phyloP scores from a whole-genome alignment of 1,140 invertebrate genomes.

The Tetraneura akinire region DNA sequence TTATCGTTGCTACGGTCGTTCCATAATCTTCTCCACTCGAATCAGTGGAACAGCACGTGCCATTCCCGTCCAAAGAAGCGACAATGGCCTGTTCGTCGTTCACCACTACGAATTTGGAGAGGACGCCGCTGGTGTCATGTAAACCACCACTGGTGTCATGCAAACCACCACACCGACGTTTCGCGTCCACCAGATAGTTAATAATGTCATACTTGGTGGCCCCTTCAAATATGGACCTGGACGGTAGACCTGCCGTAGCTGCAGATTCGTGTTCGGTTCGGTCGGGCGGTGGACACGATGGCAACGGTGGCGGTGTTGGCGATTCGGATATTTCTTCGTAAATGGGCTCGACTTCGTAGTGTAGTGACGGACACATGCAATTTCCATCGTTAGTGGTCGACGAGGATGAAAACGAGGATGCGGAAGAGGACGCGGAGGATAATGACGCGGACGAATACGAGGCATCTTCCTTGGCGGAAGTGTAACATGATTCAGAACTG shows the following conservation, averaged over 20 bases:
- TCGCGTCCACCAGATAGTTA: slow-evolving; percentile 82
- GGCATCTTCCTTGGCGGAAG: slow-evolving; percentile 33
- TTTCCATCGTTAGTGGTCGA: not conserved
- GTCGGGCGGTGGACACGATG: slow-evolving; percentile 67
- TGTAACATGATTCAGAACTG: slow-evolving; percentile 39
- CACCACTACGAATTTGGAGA: slow-evolving; percentile 60
- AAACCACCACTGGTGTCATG: slow-evolving; percentile 58
- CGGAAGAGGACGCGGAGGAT: not conserved
- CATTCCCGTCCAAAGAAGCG: slow-evolving; percentile 58
- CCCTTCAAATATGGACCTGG: slow-evolving; percentile 72
- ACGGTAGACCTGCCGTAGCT: slow-evolving; percentile 50
- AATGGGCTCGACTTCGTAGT: slow-evolving; percentile 78
- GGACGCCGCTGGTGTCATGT: slow-evolving; percentile 55
- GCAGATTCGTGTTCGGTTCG: slow-evolving; percentile 49
- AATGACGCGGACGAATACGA: slow-evolving; percentile 36
- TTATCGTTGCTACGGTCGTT: not conserved
- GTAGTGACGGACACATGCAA: not conserved
- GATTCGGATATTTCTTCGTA: slow-evolving; percentile 78
- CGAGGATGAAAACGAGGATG: not conserved
- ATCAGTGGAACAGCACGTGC: slow-evolving; percentile 64
- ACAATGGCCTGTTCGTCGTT: slow-evolving; percentile 22
- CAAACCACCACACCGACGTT: slow-evolving; percentile 68
- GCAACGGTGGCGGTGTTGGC: slow-evolving; percentile 73
- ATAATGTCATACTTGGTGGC: slow-evolving; percentile 87
- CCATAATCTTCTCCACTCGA: slow-evolving; percentile 57